Base-by-base conservation (phyloP, 2,113 vertebrate genomes). In the Xenopus laevis region DNA sequence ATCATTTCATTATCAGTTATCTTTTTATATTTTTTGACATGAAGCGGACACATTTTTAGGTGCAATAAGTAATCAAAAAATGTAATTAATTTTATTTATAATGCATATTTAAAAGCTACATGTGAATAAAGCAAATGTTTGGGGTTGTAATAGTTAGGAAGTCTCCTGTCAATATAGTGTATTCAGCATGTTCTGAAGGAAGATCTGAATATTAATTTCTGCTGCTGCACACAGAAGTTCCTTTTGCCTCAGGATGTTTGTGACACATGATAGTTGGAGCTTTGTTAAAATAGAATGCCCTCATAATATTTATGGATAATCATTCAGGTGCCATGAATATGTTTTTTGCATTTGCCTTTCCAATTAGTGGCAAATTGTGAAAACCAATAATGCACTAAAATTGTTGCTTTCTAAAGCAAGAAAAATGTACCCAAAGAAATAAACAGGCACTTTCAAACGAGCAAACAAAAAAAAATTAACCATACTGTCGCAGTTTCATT, bases 211-310 rank as follows among this genome's bases (percentile, higher is more conserved):
- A 61, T 61, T 71, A 40, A 61, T 71, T 71, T 62, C 21, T 61
- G 15, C 18, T 17, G 17, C 57, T 71, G n/a, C 20, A 50, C 40
- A 47, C 17, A 46, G 53, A 18, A n/a, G 53, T 55, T 55, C 16
- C 10, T 61, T 61, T 71, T 71, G 57, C 69, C 69, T 71, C 55
- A 50, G 69, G 69, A 61, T 71, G 69, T 71, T 71, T 71, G 69
- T 71, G 69, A 46, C 69, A 71, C 57, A 71, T 60, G 57, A 71
- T 71, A 61, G 53, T 11, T 23, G 18, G 20, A 60, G 50, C 46
- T 16, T 68, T 53, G 23, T 68, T 68, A 57, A 57, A 53, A 53
- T 53, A 18, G 46, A 18, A 40, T 53, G 46, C 52, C 65, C 47
- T 52, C 20, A 52, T 68, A 40, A 30, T 69, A 69, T 69, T 69